Evolutionary conservation across 2,888 invertebrate genomes (phyloP).

Genomic region (Lycophotia porphyrea): DNA sequence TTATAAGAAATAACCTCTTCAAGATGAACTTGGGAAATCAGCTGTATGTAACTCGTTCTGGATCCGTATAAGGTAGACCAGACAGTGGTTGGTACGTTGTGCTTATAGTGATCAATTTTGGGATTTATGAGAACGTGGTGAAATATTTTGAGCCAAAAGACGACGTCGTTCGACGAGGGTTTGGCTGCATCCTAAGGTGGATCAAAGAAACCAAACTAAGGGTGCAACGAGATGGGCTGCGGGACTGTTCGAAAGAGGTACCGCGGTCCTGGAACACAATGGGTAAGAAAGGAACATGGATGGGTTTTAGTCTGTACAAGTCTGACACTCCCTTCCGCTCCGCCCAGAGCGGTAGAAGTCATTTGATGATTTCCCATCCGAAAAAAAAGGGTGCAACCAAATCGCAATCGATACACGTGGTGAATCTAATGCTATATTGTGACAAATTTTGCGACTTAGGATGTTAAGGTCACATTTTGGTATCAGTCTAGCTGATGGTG

Average conservation of each 20-base stretch:
- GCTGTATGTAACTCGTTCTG: background rate
- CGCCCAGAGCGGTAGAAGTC: no score
- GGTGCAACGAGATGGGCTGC: no score
- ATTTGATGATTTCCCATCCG: no score
- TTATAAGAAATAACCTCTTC: background rate
- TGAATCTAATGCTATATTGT: no score
- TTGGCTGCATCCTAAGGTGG: background rate
- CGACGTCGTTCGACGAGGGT: background rate
- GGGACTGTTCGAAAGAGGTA: no score
- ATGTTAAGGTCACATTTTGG: background rate
- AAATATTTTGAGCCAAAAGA: background rate
- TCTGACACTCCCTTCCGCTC: no score
- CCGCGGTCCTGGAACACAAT: no score
- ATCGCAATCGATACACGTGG: no score
- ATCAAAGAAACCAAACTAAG: background rate
- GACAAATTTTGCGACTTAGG: background rate
- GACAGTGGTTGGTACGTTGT: background rate
- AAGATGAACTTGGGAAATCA: background rate
- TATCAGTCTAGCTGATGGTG: slow-evolving; percentile 5
- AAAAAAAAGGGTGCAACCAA: background rate
- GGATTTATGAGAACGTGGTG: no score
- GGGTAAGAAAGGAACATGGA: no score
- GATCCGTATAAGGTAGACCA: background rate
- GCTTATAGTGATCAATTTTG: no score
- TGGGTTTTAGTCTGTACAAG: no score